Base-by-base conservation (phyloP, 2,888 invertebrate species). In the Lysandra coridon region DNA sequence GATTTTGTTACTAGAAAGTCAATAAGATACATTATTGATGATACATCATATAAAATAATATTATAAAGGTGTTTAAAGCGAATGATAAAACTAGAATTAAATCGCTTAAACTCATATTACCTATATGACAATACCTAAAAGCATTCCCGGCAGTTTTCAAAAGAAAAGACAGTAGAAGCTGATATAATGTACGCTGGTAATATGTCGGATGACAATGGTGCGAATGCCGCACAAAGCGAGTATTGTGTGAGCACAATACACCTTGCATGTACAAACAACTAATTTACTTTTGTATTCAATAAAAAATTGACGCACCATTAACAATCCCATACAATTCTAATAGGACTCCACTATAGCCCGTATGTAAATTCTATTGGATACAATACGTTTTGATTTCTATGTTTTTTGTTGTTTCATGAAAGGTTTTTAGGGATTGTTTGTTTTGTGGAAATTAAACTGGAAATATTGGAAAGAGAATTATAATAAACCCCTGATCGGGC, bases 171-270 rank as follows among this genome's bases (percentile, higher is more conserved):
- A 90, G 89, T 82, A 88, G 88, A 87, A 89, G 88, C 85, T 89
- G 90, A 90, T 90, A 92, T 92, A 92, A 91, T 91, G 91, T 91
- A 91, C 92, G 90, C 91, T 92, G 90, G 91, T 93, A 93, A 93
- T 93, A 93, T 91, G 92, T 92, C 92, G 88, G 88, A 88, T 88
- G 89, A 93, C 93, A 93, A 93, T 93, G 89, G 91, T 87, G 89
- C 89, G 90, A 92, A 91, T 88, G 89, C 89, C 88, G 88, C 89
- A 93, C 93, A 94, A 93, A 93, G 92, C 92, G 90, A 87, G 91
- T 88, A 92, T 93, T 93, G 92, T 93, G 88, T 91, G 89, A 89
- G 87, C 89, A 93, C 93, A 93, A 93, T 92, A 92, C 91, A 91
- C 90, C 91, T 90, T 91, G 91, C 92, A 91, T 90, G 91, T 88